phyloP scores from a whole-genome alignment of 2,113 vertebrate species.

The Calyptommatus sinebrachiatus region DNA sequence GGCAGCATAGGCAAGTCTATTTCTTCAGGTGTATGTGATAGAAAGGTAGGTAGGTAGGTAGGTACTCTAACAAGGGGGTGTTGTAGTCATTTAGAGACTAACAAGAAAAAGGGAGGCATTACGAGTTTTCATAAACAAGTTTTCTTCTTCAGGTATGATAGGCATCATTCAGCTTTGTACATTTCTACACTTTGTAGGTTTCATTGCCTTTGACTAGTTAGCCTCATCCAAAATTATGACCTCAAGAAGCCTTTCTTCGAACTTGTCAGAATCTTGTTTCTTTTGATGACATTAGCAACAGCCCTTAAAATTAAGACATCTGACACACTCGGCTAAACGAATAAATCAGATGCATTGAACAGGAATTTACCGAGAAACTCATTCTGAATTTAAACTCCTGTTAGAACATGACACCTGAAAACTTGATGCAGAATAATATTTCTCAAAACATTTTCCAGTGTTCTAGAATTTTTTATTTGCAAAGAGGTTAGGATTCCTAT shows the following conservation, averaged over 20 bases:
- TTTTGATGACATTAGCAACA: conserved; percentile 73
- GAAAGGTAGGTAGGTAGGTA: no score
- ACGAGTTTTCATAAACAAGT: no score
- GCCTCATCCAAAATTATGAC: conserved; percentile 71
- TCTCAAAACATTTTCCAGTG: conserved; percentile 68
- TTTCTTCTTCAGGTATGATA: background rate
- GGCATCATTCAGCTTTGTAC: conserved; percentile 21
- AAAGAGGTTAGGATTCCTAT: conserved; percentile 61
- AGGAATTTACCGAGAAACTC: conserved; percentile 71
- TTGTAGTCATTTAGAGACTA: no score
- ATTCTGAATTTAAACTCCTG: conserved; percentile 82
- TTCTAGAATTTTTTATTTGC: conserved; percentile 63
- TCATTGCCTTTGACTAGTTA: conserved; percentile 59
- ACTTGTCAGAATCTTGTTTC: conserved; percentile 77
- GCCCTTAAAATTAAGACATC: conserved; percentile 78
- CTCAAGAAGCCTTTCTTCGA: conserved; percentile 73
- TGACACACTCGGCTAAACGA: conserved; percentile 79
- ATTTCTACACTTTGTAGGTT: conserved; percentile 33
- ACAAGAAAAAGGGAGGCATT: no score
- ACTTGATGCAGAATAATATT: conserved; percentile 81
- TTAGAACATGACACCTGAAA: conserved; percentile 79
- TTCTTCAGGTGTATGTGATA: no score
- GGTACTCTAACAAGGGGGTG: no score
- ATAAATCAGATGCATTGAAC: conserved; percentile 77
- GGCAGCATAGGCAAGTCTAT: no score